phyloP scores from a whole-genome alignment of 1,140 invertebrate genomes.

The Aphelenchoides fujianensis region DNA sequence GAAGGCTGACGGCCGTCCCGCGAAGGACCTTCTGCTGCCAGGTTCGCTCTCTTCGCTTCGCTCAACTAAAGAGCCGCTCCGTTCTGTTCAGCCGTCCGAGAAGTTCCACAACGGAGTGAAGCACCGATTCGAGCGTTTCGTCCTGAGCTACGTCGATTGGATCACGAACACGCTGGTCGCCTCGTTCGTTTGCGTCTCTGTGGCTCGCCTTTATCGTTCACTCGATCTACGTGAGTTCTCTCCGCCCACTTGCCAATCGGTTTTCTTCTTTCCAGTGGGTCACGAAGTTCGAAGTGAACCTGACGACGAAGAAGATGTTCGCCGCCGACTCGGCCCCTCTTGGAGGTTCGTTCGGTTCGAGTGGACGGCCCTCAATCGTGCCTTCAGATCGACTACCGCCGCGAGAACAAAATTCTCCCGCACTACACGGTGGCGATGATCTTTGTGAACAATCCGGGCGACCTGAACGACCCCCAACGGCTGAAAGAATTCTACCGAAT shows the following conservation, averaged over 20 bases:
- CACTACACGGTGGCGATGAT: slow-evolving; percentile 58
- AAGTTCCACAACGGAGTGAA: slow-evolving; percentile 27
- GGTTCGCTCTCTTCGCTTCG: slow-evolving; percentile 6
- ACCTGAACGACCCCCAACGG: slow-evolving; percentile 52
- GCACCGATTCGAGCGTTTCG: slow-evolving; percentile 19
- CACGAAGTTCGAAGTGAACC: slow-evolving; percentile 52
- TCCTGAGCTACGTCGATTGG: slow-evolving; percentile 27
- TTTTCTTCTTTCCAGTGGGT: slow-evolving; percentile 17
- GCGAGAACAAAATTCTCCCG: slow-evolving; percentile 57
- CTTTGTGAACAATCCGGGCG: slow-evolving; percentile 60
- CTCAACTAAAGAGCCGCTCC: not conserved
- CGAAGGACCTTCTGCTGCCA: not conserved
- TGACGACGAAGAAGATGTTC: slow-evolving; percentile 60
- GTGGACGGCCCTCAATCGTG: not conserved
- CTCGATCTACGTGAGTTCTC: slow-evolving; percentile 41
- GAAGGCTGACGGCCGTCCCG: not conserved
- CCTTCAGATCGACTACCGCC: slow-evolving; percentile 47
- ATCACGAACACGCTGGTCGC: slow-evolving; percentile 37
- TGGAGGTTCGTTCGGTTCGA: slow-evolving; percentile 33
- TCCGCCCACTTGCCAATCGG: too few species aligned
- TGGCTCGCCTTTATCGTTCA: slow-evolving; percentile 36
- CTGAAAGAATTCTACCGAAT: slow-evolving; percentile 43
- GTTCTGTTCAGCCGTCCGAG: not conserved
- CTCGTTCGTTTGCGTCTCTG: slow-evolving; percentile 20
- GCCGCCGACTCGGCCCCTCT: slow-evolving; percentile 55